Conservation (phyloP, 1,140 invertebrate species). For the Whitmania pigra region DNA sequence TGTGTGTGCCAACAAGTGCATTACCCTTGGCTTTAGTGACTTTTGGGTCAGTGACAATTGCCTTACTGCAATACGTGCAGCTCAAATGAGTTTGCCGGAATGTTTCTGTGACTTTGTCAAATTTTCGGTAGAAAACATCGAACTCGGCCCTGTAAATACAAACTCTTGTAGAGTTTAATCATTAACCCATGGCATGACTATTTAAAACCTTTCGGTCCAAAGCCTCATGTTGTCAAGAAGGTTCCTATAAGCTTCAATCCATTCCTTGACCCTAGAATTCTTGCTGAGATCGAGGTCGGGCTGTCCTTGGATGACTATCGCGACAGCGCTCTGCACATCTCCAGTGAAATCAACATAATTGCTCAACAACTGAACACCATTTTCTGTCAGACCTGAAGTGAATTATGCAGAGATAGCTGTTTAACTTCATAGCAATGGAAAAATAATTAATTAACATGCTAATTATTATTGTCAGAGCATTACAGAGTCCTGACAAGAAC, state of each 20-base stretch:
- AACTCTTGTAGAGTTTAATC: no score
- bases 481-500: background rate
- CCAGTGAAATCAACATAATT: conserved; percentile 75
- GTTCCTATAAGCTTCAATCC: conserved; percentile 63
- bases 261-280: conserved; percentile 51
- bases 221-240: conserved; percentile 66
- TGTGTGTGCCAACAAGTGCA: conserved; percentile 47
- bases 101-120: conserved; percentile 49
- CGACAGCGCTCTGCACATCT: conserved; percentile 78
- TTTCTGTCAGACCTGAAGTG: conserved; percentile 31
- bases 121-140: conserved; percentile 57
- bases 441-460: background rate
- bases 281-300: conserved; percentile 50
- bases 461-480: background rate
- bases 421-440: background rate
- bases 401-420: background rate
- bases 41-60: conserved; percentile 55
- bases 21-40: background rate
- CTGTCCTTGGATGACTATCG: conserved; percentile 61
- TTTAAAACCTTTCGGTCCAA: conserved; percentile 54
- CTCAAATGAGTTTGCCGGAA: conserved; percentile 69
- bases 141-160: conserved; percentile 51
- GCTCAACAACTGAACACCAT: conserved; percentile 62
- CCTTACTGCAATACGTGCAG: conserved; percentile 88
- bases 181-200: no score